Evolutionary conservation across 2,797 vertebrate species (phyloP).

Genomic region (Pipistrellus pipistrellus): DNA sequence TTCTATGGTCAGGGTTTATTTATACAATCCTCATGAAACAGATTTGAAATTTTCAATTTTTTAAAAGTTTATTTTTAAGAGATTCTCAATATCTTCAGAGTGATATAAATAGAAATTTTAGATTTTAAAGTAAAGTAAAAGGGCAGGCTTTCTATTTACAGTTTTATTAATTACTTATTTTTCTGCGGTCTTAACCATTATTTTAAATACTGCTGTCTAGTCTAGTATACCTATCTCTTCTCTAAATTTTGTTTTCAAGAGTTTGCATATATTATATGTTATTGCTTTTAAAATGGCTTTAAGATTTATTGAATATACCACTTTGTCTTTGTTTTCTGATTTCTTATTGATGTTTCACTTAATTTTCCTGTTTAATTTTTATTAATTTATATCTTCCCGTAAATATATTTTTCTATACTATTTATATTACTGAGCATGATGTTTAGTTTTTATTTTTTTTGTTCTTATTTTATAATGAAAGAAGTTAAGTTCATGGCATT

Average conservation of each 20-base stretch:
- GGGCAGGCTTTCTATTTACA: neutral
- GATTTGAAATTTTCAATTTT: neutral
- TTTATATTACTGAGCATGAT: neutral
- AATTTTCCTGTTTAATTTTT: neutral
- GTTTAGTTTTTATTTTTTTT: neutral
- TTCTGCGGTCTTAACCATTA: neutral
- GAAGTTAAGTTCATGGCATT: neutral
- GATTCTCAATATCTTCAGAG: neutral
- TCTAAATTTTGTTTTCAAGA: conserved; percentile 3
- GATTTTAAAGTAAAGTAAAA: neutral
- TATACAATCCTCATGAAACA: neutral
- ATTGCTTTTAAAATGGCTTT: neutral
- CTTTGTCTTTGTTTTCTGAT: neutral
- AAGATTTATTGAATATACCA: neutral
- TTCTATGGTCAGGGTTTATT: neutral
- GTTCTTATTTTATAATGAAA: neutral
- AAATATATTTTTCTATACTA: neutral
- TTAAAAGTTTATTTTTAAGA: conserved; percentile 1
- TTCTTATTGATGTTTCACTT: neutral
- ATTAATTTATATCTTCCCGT: neutral
- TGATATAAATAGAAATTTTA: neutral
- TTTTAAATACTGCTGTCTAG: neutral
- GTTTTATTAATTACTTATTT: neutral
- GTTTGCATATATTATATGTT: neutral
- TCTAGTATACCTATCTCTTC: neutral